Evolutionary conservation across 2,113 vertebrate species (phyloP).

Genomic region (Lophura nycthemera): DNA sequence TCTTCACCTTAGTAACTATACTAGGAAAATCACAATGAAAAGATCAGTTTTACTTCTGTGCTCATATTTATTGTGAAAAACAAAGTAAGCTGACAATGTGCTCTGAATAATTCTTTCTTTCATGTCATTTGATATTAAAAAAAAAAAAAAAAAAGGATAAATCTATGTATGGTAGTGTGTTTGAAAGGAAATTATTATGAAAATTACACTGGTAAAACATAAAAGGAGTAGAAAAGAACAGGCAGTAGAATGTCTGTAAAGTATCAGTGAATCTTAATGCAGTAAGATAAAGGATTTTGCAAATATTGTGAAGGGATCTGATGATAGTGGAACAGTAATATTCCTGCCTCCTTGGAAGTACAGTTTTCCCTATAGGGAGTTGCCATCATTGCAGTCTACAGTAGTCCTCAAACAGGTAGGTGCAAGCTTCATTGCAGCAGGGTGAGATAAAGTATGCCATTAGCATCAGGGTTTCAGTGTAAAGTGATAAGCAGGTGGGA

Average conservation of each 20-base stretch:
- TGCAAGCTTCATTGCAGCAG: not conserved
- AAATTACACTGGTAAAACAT: not conserved
- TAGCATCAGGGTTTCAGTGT: not conserved
- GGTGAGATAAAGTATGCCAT: fast-evolving
- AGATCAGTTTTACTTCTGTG: not conserved
- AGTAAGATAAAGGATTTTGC: not conserved
- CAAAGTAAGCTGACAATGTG: not conserved
- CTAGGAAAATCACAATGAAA: not conserved
- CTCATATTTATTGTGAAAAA: not conserved
- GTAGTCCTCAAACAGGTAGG: not conserved
- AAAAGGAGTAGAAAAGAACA: not conserved
- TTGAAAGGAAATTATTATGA: not conserved
- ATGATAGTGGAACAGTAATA: not conserved
- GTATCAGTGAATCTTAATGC: not conserved
- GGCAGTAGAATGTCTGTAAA: not conserved
- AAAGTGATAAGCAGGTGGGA: not conserved
- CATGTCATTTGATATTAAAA: not conserved
- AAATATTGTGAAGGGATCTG: not conserved
- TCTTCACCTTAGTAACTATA: not conserved
- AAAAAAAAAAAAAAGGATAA: not conserved
- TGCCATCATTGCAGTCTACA: not conserved
- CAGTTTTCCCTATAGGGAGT: not conserved
- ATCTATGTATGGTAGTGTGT: fast-evolving
- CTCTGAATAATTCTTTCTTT: not conserved
- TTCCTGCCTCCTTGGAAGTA: not conserved